Conservation (phyloP, 2,888 invertebrate genomes). For the Acleris sparsana region DNA sequence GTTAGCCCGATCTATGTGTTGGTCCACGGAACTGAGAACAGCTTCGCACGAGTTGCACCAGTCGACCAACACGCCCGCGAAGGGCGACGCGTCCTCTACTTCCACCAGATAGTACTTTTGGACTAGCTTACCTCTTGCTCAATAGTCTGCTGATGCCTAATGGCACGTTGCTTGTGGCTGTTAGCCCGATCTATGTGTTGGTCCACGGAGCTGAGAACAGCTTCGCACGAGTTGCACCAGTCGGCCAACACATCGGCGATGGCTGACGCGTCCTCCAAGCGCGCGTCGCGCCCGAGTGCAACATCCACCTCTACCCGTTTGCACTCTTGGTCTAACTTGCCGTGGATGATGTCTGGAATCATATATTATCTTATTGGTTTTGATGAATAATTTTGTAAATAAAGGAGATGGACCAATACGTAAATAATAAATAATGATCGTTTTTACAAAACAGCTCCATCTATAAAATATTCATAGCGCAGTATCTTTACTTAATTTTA, state of each 20-base stretch:
- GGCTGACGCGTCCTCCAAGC: constrained; percentile 90
- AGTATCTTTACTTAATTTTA: too few species aligned
- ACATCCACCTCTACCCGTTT: constrained; percentile 96
- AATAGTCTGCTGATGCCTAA: constrained; percentile 90
- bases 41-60: constrained; percentile 96
- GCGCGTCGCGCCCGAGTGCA: constrained; percentile 96
- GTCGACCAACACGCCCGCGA: constrained; percentile 91
- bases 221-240: constrained; percentile 95
- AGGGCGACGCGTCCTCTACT: constrained; percentile 92
- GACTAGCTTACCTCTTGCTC: constrained; percentile 89
- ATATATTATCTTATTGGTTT: neutral
- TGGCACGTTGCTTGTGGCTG: constrained; percentile 90
- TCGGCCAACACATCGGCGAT: constrained; percentile 92
- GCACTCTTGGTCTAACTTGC: constrained; percentile 97
- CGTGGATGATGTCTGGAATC: constrained; percentile 92
- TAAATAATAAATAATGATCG: too few species aligned
- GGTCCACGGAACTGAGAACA: constrained; percentile 94
- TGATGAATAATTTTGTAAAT: too few species aligned
- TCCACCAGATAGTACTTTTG: constrained; percentile 85
- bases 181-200: constrained; percentile 95
- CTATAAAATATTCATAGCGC: too few species aligned
- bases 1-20: constrained; percentile 94
- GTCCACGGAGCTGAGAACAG: constrained; percentile 94
- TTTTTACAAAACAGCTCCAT: too few species aligned
- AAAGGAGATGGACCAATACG: too few species aligned